Conservation (phyloP, 2,888 invertebrate species). For the Morinoia aosen region DNA sequence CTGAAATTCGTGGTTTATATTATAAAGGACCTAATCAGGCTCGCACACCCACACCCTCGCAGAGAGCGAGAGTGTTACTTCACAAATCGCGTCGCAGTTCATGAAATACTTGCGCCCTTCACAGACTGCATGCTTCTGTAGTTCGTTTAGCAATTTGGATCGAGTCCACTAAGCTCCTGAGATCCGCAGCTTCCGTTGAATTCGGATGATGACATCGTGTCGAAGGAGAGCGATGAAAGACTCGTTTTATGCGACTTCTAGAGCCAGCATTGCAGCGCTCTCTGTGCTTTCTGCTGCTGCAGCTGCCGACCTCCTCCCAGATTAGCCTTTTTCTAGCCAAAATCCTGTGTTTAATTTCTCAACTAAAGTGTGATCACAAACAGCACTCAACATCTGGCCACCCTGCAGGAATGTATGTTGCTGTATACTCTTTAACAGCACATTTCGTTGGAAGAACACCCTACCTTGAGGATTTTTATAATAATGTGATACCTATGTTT, state of each 20-base stretch:
- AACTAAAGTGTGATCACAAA: too few relatives aligned
- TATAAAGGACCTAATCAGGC: neutral
- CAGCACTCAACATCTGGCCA: too few relatives aligned
- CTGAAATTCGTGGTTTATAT: neutral
- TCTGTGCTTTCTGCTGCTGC: neutral
- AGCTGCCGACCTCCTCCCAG: too few relatives aligned
- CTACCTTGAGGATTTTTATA: too few relatives aligned
- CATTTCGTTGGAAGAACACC: too few relatives aligned
- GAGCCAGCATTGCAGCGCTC: neutral
- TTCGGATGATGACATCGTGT: neutral
- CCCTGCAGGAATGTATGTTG: too few relatives aligned
- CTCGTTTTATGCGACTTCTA: neutral
- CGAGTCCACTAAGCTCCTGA: neutral
- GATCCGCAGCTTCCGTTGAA: constrained; percentile 10
- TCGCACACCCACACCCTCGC: neutral
- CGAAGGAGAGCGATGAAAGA: neutral
- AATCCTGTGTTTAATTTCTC: too few relatives aligned
- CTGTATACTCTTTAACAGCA: too few relatives aligned
- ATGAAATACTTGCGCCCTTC: neutral
- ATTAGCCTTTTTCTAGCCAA: too few relatives aligned
- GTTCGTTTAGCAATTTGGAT: neutral
- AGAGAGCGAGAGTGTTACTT: neutral
- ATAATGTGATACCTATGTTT: too few relatives aligned
- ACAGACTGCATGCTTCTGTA: neutral
- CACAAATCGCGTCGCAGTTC: neutral